Base-by-base conservation (phyloP, 2,888 invertebrate species). In the Elaeidobius kamerunicus region DNA sequence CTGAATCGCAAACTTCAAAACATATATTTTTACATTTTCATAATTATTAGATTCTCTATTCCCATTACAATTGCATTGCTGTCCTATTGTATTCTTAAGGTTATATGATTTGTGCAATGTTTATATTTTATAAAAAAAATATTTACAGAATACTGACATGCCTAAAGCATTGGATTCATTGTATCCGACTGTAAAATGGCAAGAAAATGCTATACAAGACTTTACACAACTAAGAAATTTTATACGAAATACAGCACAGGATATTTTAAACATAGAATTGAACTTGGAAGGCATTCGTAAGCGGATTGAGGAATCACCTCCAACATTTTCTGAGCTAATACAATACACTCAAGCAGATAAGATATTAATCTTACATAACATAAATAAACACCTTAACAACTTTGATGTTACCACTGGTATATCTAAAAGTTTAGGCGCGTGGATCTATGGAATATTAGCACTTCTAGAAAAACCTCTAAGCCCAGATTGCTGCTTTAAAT, bases 131-230 rank as follows among this genome's bases (percentile, higher is more conserved):
- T n/a, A n/a, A n/a, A n/a, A n/a, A n/a, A n/a, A n/a, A n/a, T n/a
- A n/a, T n/a, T 60, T 62, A 15, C 48, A 62, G 61, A 56, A 52
- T 30, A 40, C 38, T 36, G 42, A 34, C 28, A 35, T 53, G 19
- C 49, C 75, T 56, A 78, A 55, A 47, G 54, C 79, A 50, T 78
- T 80, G 9, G 60, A 62, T 2, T 60, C 61, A 14, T 58, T 75
- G 27, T 53, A 66, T 15, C 81, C 81, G 1, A 74, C 75, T 1
- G 46, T 67, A 35, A 78, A 83, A 64, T 88, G 88, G 87, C 86
- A 87, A 70, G 76, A 79, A 53, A 73, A 77, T 53, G 85, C 86
- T 71, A 73, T 86, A 1, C 77, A 81, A 6, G 80, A 86, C 61
- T 88, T 88, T 70, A 81, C 82, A 5, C 72, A 80, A 34, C 66